phyloP scores from a whole-genome alignment of 2,113 vertebrate species.

The Pituophis catenifer region DNA sequence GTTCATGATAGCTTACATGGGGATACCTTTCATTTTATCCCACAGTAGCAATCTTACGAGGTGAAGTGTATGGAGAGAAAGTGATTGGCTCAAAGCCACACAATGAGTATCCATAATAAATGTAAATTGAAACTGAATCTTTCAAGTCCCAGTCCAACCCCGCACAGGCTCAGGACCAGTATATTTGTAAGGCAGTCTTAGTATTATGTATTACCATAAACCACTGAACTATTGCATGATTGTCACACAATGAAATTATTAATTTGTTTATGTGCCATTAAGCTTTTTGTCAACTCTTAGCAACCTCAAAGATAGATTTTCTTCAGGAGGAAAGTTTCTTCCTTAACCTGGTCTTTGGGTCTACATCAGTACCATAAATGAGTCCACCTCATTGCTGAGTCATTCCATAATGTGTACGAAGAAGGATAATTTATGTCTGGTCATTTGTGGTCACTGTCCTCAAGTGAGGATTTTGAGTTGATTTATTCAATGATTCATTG shows the following conservation, averaged over 20 bases:
- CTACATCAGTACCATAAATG: neutral
- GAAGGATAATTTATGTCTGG: neutral
- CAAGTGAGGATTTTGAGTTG: neutral
- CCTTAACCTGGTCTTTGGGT: neutral
- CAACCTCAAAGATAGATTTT: neutral
- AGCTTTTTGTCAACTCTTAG: neutral
- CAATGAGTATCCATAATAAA: neutral
- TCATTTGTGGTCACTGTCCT: neutral
- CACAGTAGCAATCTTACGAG: neutral
- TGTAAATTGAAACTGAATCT: neutral
- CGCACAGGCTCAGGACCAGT: neutral
- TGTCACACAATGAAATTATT: neutral
- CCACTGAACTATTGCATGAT: neutral
- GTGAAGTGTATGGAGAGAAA: neutral
- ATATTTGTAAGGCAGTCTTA: neutral
- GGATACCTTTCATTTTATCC: neutral
- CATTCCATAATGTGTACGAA: neutral
- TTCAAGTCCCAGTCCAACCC: neutral
- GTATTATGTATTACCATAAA: neutral
- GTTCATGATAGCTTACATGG: neutral
- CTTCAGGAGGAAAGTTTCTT: neutral
- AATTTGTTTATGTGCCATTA: neutral
- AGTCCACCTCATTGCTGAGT: neutral
- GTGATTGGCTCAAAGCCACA: neutral
- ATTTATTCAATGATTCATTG: neutral